phyloP scores from a whole-genome alignment of 1,140 invertebrate genomes.

The Callitettix versicolor region DNA sequence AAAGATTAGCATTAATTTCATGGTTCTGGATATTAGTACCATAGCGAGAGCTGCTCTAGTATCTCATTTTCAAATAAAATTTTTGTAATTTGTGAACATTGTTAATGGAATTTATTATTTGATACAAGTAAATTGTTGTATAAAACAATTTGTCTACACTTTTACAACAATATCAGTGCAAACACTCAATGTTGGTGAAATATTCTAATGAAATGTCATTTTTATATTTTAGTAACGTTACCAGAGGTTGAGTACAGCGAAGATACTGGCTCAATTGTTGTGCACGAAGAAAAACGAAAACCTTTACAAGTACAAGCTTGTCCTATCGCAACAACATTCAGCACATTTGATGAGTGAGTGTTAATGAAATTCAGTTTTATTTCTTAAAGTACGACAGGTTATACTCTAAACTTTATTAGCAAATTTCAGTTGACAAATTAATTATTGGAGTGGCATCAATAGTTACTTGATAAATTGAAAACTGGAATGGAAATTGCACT shows the following conservation, averaged over 20 bases:
- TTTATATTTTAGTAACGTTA: constrained; percentile 46
- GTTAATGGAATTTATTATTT: background rate
- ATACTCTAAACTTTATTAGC: too few relatives aligned
- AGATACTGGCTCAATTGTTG: constrained; percentile 47
- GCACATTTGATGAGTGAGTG: constrained; percentile 57
- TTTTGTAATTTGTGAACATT: background rate
- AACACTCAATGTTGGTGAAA: background rate
- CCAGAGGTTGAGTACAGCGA: constrained; percentile 52
- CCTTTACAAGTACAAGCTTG: constrained; percentile 42
- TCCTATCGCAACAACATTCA: constrained; percentile 60
- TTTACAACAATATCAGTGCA: background rate
- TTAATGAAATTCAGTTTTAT: constrained; percentile 8
- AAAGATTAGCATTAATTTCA: too few relatives aligned
- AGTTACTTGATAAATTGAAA: too few relatives aligned
- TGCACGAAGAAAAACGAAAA: constrained; percentile 40
- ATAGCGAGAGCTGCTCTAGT: too few relatives aligned
- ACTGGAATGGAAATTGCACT: too few relatives aligned
- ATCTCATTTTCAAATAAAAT: background rate
- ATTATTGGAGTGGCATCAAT: too few relatives aligned
- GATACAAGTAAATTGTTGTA: background rate
- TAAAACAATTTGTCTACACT: background rate
- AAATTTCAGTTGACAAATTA: background rate
- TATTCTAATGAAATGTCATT: background rate
- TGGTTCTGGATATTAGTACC: too few relatives aligned
- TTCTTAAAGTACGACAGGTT: too few relatives aligned